Conservation (phyloP, 2,113 vertebrate genomes). For the Anarrhichthys ocellatus region DNA sequence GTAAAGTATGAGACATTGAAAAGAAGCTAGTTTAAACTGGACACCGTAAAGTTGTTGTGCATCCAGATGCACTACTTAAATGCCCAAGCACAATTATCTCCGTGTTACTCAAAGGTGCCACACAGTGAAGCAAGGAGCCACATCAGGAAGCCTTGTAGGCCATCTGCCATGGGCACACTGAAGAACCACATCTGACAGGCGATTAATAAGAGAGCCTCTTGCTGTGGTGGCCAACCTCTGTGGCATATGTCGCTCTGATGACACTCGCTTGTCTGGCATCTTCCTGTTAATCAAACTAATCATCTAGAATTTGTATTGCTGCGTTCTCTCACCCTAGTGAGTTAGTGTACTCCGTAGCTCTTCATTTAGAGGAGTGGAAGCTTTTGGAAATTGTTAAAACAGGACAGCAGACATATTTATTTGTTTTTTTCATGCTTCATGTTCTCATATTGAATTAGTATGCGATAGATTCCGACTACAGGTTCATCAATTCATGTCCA, state of each 20-base stretch:
- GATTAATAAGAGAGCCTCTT: conserved; percentile 79
- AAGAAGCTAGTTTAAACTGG: background rate
- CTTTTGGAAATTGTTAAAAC: conserved; percentile 1
- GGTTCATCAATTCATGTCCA: background rate
- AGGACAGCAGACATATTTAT: background rate
- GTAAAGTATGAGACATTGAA: background rate
- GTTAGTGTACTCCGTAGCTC: background rate
- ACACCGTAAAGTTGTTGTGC: background rate
- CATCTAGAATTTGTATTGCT: background rate
- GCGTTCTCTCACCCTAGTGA: background rate
- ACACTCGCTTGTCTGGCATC: conserved; percentile 53
- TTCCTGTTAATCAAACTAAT: conserved; percentile 26
- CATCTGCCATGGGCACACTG: conserved; percentile 76
- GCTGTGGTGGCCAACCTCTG: conserved; percentile 73
- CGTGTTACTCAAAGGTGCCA: conserved; percentile 20
- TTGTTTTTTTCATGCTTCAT: conserved; percentile 3
- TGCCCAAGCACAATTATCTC: conserved; percentile 19
- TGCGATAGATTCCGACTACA: background rate
- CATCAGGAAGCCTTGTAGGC: conserved; percentile 55
- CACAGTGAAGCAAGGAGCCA: conserved; percentile 33
- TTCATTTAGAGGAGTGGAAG: background rate
- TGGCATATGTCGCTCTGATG: conserved; percentile 78
- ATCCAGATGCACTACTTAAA: conserved; percentile 22
- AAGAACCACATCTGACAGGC: conserved; percentile 78
- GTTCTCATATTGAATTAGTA: background rate